Base-by-base conservation (phyloP, 2,797 vertebrate species). In the Aulostomus chinensis region DNA sequence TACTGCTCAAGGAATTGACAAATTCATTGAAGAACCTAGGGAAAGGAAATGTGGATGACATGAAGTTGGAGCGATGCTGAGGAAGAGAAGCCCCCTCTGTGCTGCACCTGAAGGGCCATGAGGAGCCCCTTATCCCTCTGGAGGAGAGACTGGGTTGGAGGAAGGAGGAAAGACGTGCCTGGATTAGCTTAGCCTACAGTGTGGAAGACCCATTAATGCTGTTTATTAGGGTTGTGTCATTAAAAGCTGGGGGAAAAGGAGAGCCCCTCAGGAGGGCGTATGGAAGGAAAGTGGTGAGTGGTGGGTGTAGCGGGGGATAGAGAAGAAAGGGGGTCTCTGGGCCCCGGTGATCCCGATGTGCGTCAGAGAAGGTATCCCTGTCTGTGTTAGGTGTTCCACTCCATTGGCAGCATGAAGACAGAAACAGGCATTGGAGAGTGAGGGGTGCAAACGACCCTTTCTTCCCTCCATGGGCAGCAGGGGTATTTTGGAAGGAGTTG, bases 401-500 rank as follows among this genome's bases (percentile, higher is more conserved):
- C 73, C 68, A 83, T 68, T 89, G 88, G 81, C 73, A 78, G 70
- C 55, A 30, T 82, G 72, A 85, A 86, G 77, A 78, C 28, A 18
- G 70, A 50, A 73, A 59, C 29, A 52, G 21, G 55, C 65, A 54
- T 62, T 68, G 53, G 55, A 68, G 49, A 80, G 59, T 21, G 58
- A 73, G 75, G 80, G 83, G 71, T 25, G 81, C 83, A 88, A 86
- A 86, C 73, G 78, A 84, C 75, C 88, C 87, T 80, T 85, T 84
- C 75, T 88, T 84, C 57, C 73, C 73, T 78, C 70, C 77, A 63
- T 65, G 64, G 76, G 75, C 73, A 65, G 66, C 70, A 43, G 68
- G 83, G 84, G 83, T 93, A 91, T 93, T 93, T 92, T 92, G 90
- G 89, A 92, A 90, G 86, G 70, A 46, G 90, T 93, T 90, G 67